phyloP scores from a whole-genome alignment of 2,113 vertebrate genomes.

The Muntiacus muntjak region DNA sequence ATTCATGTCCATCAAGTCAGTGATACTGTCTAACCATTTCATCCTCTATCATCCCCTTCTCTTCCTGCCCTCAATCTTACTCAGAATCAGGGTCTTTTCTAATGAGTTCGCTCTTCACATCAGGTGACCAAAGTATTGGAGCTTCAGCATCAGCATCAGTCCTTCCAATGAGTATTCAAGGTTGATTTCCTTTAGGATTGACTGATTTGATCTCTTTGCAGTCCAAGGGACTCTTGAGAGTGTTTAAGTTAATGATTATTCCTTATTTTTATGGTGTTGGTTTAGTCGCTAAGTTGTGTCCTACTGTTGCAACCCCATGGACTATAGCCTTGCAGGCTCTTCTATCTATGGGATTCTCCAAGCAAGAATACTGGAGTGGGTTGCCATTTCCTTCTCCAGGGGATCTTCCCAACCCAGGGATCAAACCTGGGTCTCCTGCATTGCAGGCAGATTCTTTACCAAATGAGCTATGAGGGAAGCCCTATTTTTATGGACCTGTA shows the following conservation, averaged over 20 bases:
- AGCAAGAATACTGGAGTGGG: not conserved
- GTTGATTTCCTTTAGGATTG: not conserved
- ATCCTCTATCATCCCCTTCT: not conserved
- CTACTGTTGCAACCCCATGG: not conserved
- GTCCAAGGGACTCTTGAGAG: not conserved
- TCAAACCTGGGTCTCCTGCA: accelerated
- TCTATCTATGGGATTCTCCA: not conserved
- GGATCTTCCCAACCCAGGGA: not conserved
- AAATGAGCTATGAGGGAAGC: not conserved
- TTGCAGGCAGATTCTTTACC: not conserved
- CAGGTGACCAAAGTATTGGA: not conserved
- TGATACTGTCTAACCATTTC: not conserved
- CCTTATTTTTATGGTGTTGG: not conserved
- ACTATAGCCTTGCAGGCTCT: not conserved
- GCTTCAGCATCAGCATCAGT: not conserved
- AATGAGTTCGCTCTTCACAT: not conserved
- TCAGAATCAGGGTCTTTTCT: not conserved
- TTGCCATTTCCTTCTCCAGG: not conserved
- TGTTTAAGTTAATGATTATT: not conserved
- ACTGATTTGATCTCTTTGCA: not conserved
- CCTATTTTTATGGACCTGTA: not conserved
- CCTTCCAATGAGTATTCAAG: not conserved
- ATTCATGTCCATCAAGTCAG: not conserved
- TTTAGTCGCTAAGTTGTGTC: not conserved
- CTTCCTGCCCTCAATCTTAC: not conserved